phyloP scores from a whole-genome alignment of 2,113 vertebrate species.

The Phoenicopterus ruber region DNA sequence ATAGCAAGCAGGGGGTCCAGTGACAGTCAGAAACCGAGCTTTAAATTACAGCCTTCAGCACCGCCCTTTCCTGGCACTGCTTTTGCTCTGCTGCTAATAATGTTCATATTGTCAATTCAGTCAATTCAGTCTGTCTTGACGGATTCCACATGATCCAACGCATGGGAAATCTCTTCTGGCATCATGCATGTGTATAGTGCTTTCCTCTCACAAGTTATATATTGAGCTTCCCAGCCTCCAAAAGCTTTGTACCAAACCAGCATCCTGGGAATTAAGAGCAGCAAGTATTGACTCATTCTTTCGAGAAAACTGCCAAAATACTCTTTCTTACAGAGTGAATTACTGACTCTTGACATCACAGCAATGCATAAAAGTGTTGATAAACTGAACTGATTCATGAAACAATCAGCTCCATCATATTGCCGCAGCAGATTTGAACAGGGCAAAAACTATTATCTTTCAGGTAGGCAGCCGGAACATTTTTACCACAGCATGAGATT shows the following conservation, averaged over 20 bases:
- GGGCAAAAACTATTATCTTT: background rate
- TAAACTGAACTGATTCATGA: background rate
- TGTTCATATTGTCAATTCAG: background rate
- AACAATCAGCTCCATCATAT: background rate
- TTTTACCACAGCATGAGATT: slow-evolving; percentile 11
- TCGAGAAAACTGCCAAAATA: background rate
- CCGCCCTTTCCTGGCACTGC: background rate
- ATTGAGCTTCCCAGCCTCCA: background rate
- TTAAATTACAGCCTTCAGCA: background rate
- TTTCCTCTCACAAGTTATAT: background rate
- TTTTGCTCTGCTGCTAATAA: background rate
- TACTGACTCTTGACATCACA: background rate
- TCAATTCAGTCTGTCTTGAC: background rate
- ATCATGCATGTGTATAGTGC: background rate
- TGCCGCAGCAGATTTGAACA: background rate
- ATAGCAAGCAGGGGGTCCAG: background rate
- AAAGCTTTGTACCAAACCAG: background rate
- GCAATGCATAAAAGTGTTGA: background rate
- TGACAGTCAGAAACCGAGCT: background rate
- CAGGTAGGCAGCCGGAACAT: background rate
- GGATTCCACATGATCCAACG: background rate
- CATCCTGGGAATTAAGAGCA: background rate
- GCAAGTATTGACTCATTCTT: background rate
- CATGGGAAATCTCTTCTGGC: background rate
- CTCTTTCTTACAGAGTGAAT: background rate